Evolutionary conservation across 1,140 invertebrate species (phyloP).

Genomic region (Zaprionus taronus): DNA sequence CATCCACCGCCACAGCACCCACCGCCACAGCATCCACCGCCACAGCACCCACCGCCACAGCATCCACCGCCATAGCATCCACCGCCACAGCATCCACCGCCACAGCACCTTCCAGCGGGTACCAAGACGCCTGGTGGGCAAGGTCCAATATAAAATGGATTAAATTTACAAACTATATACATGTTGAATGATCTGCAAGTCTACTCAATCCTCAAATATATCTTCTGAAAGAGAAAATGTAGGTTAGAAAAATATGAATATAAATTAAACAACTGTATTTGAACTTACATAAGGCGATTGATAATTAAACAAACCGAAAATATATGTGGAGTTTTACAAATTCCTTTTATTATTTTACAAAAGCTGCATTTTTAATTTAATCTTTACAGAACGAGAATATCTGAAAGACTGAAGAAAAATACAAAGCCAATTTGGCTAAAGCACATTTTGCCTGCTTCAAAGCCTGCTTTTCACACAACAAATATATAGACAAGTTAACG

Average conservation of each 20-base stretch:
- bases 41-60: conserved; percentile 16
- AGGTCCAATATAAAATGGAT: conserved; percentile 46
- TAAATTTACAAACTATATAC: conserved; percentile 46
- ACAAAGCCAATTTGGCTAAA: background rate
- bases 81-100: conserved; percentile 4
- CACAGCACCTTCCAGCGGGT: conserved; percentile 25
- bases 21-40: background rate
- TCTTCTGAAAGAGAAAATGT: background rate
- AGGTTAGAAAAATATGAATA: background rate
- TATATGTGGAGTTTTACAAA: background rate
- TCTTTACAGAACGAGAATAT: background rate
- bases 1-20: conserved; percentile 6
- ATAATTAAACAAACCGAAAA: conserved; percentile 8
- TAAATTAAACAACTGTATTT: too few species aligned
- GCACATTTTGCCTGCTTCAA: background rate
- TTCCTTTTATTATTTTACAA: background rate
- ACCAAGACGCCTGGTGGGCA: conserved; percentile 34
- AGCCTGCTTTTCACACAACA: background rate
- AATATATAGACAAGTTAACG: background rate
- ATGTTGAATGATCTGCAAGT: conserved; percentile 8
- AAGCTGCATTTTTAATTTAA: background rate
- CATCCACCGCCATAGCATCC: conserved; percentile 10
- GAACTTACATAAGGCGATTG: background rate
- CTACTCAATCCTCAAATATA: background rate
- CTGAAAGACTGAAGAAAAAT: background rate